Evolutionary conservation across 1,140 invertebrate genomes (phyloP).

Genomic region (Vollenhovia emeryi): DNA sequence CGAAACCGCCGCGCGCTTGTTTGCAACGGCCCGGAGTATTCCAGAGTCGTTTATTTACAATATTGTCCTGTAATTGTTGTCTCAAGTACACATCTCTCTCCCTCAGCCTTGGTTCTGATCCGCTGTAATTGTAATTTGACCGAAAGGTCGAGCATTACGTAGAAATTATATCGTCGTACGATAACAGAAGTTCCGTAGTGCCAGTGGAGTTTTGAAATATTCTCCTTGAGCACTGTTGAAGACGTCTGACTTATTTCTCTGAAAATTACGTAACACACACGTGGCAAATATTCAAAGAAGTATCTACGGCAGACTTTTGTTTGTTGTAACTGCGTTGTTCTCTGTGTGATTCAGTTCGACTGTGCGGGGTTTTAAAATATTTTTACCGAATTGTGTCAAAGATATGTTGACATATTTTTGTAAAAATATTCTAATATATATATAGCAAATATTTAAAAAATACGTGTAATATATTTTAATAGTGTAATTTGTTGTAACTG

Average conservation of each 20-base stretch:
- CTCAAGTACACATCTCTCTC: not conserved
- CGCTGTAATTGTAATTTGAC: not conserved
- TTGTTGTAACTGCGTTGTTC: not conserved
- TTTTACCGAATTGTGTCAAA: not conserved
- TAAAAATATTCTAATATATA: not conserved
- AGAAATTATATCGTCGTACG: not conserved
- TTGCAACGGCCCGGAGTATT: too few species aligned
- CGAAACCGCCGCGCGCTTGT: not conserved
- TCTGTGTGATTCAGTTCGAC: not conserved
- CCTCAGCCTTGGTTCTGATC: not conserved
- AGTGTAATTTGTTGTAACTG: not conserved
- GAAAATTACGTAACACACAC: not conserved
- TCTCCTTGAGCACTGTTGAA: not conserved
- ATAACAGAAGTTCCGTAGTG: not conserved
- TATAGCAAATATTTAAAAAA: not conserved
- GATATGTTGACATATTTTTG: not conserved
- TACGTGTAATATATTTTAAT: constrained; percentile 4
- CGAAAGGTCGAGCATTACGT: not conserved
- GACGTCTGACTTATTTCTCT: not conserved
- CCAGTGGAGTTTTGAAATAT: not conserved
- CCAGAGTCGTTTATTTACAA: not conserved
- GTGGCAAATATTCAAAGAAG: too few species aligned
- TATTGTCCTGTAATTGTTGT: not conserved
- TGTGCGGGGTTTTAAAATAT: not conserved
- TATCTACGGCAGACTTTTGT: too few species aligned